Evolutionary conservation across 2,888 invertebrate genomes (phyloP).

Genomic region (Trachelus iudaicus): DNA sequence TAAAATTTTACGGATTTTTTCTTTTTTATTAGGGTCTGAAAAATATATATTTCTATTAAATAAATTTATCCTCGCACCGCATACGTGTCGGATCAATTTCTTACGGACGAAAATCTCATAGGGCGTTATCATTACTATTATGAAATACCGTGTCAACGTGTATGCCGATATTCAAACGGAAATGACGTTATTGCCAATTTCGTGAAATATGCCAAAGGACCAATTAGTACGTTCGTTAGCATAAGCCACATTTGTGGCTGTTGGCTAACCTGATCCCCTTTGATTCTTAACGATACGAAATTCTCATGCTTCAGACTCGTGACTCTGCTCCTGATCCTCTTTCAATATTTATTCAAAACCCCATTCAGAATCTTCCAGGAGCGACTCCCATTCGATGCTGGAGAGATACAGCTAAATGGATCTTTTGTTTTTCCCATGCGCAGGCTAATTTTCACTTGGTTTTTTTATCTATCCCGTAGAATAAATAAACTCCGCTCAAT

Average conservation of each 20-base stretch:
- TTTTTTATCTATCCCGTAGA: background rate
- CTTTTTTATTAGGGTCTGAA: background rate
- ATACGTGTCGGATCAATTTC: background rate
- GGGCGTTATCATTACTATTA: background rate
- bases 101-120: background rate
- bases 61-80: background rate
- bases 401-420: background rate
- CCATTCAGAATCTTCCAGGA: background rate
- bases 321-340: background rate
- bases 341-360: background rate
- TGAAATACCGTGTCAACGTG: background rate
- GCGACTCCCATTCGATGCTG: background rate
- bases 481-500: background rate
- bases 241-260: slow-evolving; percentile 13
- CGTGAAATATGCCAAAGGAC: slow-evolving; percentile 40
- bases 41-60: background rate
- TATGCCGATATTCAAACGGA: slow-evolving; percentile 18
- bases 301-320: background rate
- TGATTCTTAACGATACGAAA: background rate
- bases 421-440: background rate
- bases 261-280: background rate
- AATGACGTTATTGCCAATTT: slow-evolving; percentile 46
- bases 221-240: slow-evolving; percentile 31
- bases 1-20: no score
- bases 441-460: background rate